phyloP scores from a whole-genome alignment of 2,797 vertebrate species.

The Huso huso region DNA sequence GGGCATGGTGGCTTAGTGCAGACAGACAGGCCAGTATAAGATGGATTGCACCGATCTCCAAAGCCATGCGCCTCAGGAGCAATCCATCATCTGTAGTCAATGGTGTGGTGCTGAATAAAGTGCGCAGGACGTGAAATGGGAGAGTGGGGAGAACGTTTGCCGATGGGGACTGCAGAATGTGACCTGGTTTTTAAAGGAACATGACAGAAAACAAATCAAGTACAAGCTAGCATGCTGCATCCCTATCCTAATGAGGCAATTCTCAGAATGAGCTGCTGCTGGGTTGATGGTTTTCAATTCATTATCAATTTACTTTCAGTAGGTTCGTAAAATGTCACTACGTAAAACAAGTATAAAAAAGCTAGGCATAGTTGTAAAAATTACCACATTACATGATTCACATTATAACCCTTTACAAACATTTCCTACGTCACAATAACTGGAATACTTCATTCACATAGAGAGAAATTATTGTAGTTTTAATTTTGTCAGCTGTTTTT shows the following conservation, averaged over 20 bases:
- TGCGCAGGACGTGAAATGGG: constrained; percentile 88
- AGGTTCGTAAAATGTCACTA: no score
- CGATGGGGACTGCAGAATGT: constrained; percentile 94
- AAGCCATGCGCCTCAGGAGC: constrained; percentile 86
- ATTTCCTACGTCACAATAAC: no score
- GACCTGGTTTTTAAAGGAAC: constrained; percentile 55
- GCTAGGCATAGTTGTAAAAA: no score
- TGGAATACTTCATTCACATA: no score
- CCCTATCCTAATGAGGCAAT: not conserved
- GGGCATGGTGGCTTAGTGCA: constrained; percentile 91
- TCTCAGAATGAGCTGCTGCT: not conserved
- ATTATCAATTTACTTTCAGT: no score
- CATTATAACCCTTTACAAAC: no score
- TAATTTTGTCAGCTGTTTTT: no score
- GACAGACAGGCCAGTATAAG: constrained; percentile 94
- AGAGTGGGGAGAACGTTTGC: constrained; percentile 92
- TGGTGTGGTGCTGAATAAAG: constrained; percentile 84
- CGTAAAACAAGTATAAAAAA: no score
- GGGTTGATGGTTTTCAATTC: not conserved
- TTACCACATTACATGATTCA: no score
- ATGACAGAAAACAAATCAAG: constrained; percentile 11
- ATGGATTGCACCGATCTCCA: constrained; percentile 93
- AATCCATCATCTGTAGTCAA: constrained; percentile 93
- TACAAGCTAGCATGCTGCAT: not conserved
- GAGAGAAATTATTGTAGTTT: no score